A percentile compares a stretch with the other conserved stretches of the same genome.
phyloP scores from a whole-genome alignment of 1,140 invertebrate species.

The Caenorhabditis remanei region DNA sequence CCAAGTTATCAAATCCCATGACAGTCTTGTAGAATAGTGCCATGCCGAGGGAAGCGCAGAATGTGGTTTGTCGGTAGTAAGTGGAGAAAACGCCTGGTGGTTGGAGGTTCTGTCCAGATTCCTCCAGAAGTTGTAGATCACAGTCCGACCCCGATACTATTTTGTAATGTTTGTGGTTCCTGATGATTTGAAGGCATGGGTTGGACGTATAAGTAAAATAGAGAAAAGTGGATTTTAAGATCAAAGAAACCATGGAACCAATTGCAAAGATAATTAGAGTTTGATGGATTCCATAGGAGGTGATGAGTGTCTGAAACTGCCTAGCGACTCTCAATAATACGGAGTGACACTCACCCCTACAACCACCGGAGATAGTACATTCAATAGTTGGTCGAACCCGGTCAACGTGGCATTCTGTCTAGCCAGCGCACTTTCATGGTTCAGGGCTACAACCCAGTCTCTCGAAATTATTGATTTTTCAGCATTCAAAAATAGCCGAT shows the following conservation, averaged over 20 bases:
- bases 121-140: background rate
- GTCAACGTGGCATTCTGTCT: slow-evolving; percentile 9
- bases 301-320: background rate
- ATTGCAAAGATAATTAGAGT: background rate
- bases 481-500: slow-evolving; percentile 11
- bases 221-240: background rate
- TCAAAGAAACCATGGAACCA: background rate
- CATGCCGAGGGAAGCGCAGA: slow-evolving; percentile 4
- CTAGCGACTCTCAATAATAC: too few species aligned
- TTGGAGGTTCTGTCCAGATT: too few species aligned
- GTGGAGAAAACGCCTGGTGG: slow-evolving; percentile 8
- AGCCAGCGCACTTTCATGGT: background rate
- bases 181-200: background rate
- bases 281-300: background rate
- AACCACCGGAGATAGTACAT: background rate
- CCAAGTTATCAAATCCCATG: slow-evolving; percentile 19
- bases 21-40: slow-evolving; percentile 12
- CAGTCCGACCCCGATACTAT: too few species aligned
- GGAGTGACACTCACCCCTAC: background rate
- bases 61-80: background rate
- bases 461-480: slow-evolving; percentile 28
- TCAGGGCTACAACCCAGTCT: background rate
- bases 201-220: background rate
- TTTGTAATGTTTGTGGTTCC: background rate
- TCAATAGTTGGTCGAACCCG: slow-evolving; percentile 10